A percentile compares a stretch with the other conserved stretches of the same genome.
phyloP scores from a whole-genome alignment of 2,113 vertebrate species.

The Tylochromis polylepis region DNA sequence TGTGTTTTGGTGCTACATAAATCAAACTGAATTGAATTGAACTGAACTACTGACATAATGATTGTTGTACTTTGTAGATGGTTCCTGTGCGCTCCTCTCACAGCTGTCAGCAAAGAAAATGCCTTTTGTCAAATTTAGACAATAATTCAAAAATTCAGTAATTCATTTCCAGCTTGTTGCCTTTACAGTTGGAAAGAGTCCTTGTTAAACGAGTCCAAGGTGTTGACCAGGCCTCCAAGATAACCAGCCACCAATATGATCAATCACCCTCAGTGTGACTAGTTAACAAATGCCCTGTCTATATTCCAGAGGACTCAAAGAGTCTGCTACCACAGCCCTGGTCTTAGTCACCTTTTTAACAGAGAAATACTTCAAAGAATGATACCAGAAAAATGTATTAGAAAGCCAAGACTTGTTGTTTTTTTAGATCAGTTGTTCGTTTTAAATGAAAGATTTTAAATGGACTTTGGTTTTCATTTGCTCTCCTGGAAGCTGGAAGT shows the following conservation, averaged over 20 bases:
- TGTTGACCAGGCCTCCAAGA: background rate
- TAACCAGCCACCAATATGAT: background rate
- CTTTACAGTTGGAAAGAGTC: background rate
- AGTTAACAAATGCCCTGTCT: background rate
- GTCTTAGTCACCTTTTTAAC: background rate
- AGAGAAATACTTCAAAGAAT: background rate
- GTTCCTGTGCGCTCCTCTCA: no score
- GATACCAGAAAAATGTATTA: background rate
- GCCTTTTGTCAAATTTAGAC: background rate
- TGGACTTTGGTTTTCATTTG: background rate
- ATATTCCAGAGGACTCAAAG: background rate
- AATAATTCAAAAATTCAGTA: background rate
- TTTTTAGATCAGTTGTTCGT: background rate
- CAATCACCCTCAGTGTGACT: background rate
- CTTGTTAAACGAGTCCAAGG: background rate
- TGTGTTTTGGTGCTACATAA: background rate
- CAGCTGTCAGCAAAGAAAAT: background rate
- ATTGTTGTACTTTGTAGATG: no score
- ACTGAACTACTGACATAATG: background rate
- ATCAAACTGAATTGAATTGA: accelerated
- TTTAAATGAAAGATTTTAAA: background rate
- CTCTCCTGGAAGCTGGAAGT: background rate
- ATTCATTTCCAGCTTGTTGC: background rate
- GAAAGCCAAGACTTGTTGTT: background rate
- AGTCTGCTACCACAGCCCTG: background rate